Evolutionary conservation across 2,888 invertebrate species (phyloP).

Genomic region (Campoplex capitator): DNA sequence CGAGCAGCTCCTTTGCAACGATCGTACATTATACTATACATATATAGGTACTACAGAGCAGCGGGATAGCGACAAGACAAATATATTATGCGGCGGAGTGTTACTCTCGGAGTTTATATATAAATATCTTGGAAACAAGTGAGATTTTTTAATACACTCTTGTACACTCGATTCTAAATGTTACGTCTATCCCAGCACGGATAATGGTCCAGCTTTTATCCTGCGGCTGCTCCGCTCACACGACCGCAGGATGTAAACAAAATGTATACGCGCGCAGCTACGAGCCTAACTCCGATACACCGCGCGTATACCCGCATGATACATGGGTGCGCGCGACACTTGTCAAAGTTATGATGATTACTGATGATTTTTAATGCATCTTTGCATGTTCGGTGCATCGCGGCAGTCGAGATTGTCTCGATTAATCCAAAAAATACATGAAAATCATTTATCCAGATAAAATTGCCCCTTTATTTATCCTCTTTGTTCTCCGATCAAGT

Average conservation of each 20-base stretch:
- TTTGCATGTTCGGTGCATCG: too few relatives aligned
- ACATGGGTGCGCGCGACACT: slow-evolving; percentile 13
- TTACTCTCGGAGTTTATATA: neutral
- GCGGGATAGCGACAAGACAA: too few relatives aligned
- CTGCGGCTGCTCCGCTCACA: slow-evolving; percentile 40
- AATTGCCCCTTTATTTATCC: neutral
- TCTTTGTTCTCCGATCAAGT: neutral
- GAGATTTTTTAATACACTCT: too few relatives aligned
- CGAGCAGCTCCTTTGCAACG: slow-evolving; percentile 39
- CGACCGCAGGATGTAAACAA: slow-evolving; percentile 42
- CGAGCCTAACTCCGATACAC: too few relatives aligned
- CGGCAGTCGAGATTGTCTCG: neutral
- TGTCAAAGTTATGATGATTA: neutral
- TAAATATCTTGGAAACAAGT: neutral
- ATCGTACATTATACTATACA: too few relatives aligned
- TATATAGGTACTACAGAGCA: too few relatives aligned
- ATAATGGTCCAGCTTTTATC: slow-evolving; percentile 59
- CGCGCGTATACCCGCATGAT: too few relatives aligned
- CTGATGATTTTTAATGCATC: too few relatives aligned
- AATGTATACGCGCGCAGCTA: neutral
- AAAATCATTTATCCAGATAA: neutral
- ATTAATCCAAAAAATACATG: neutral
- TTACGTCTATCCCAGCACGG: slow-evolving; percentile 80
- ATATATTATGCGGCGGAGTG: too few relatives aligned
- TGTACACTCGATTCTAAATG: slow-evolving; percentile 75